phyloP scores from a whole-genome alignment of 2,113 vertebrate species.

The Polyodon spathula region DNA sequence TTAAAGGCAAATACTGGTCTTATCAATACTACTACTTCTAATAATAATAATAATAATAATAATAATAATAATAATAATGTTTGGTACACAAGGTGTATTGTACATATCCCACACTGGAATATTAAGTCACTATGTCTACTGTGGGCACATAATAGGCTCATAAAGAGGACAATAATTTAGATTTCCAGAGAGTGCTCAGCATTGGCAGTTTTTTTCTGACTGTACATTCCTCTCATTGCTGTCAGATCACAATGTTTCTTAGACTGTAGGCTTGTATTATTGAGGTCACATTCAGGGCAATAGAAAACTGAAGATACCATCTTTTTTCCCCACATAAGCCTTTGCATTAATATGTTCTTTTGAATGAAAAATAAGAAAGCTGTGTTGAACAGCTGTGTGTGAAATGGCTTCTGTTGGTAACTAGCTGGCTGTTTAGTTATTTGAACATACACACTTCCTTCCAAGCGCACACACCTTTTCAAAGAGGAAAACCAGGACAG shows the following conservation, averaged over 20 bases:
- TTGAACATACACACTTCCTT: too few relatives aligned
- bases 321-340: background rate
- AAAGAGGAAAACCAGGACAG: too few relatives aligned
- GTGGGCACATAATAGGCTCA: background rate
- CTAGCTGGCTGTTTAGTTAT: background rate
- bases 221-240: background rate
- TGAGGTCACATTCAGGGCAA: background rate
- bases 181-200: background rate
- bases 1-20: too few relatives aligned
- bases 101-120: too few relatives aligned
- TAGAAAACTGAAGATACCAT: background rate
- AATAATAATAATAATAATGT: too few relatives aligned
- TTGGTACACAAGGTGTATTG: too few relatives aligned
- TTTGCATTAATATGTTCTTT: background rate
- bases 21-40: too few relatives aligned
- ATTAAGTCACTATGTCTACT: too few relatives aligned
- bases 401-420: background rate
- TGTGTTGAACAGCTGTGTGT: background rate
- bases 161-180: background rate
- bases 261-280: background rate
- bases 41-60: too few relatives aligned
- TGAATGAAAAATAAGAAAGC: conserved; percentile 1
- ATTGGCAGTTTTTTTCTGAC: too few relatives aligned
- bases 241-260: background rate
- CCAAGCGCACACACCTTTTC: too few relatives aligned